Conservation (phyloP, 2,888 invertebrate genomes). For the Tenthredo amoena region DNA sequence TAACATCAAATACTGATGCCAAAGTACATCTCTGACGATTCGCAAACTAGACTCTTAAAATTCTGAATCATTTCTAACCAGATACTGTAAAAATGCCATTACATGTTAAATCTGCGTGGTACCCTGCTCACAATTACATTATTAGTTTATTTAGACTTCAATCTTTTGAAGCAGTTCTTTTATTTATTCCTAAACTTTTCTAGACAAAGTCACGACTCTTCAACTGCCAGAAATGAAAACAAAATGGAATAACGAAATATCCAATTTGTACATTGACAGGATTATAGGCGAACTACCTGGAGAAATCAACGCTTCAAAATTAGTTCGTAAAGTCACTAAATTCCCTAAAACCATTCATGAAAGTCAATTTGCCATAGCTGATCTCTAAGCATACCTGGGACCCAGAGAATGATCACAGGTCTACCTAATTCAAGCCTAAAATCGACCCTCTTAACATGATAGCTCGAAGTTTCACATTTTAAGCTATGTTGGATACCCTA, state of each 20-base stretch:
- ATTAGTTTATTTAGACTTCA: not conserved
- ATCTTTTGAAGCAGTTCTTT: not conserved
- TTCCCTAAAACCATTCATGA: not conserved
- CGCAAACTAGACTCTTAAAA: not conserved
- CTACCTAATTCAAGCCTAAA: not conserved
- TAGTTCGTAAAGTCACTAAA: conserved; percentile 9
- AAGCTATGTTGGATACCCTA: conserved; percentile 1
- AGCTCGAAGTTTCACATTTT: not conserved
- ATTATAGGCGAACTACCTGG: not conserved
- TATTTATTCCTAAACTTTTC: not conserved
- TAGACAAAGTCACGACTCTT: not conserved
- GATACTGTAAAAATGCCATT: not conserved
- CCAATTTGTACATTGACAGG: conserved; percentile 21
- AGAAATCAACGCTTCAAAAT: not conserved
- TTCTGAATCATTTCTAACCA: not conserved
- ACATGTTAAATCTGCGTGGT: not conserved
- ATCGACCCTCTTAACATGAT: not conserved
- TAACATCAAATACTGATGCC: not conserved
- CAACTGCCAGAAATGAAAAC: not conserved
- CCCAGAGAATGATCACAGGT: not conserved
- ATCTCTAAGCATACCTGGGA: not conserved
- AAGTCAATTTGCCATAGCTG: not conserved
- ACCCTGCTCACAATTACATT: conserved; percentile 13
- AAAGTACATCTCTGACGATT: not conserved
- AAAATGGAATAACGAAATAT: conserved; percentile 2